Evolutionary conservation across 2,797 vertebrate species (phyloP).

Genomic region (Rhinella marina): DNA sequence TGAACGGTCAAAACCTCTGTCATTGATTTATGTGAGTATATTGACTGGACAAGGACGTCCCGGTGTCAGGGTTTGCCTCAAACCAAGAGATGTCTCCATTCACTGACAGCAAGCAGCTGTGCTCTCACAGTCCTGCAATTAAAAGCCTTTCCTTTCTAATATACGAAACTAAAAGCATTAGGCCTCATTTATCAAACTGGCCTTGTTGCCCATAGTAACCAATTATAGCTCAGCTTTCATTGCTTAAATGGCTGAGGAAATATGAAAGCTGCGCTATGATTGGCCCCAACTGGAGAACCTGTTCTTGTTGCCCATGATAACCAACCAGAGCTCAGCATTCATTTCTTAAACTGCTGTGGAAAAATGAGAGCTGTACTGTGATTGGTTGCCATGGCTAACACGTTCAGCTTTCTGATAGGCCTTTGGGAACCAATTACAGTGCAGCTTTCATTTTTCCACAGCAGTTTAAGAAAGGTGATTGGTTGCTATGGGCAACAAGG

Average conservation of each 20-base stretch:
- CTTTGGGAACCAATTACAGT: not conserved
- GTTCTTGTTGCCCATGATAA: no score
- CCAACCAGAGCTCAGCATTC: no score
- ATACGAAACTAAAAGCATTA: not conserved
- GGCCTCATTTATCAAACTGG: not conserved
- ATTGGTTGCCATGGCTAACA: not conserved
- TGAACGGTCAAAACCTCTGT: constrained; percentile 79
- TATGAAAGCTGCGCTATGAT: not conserved
- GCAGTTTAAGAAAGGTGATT: no score
- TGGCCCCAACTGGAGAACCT: not conserved
- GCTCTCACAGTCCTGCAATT: no score
- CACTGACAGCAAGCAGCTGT: no score
- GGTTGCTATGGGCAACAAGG: no score
- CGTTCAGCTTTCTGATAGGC: not conserved
- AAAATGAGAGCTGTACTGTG: not conserved
- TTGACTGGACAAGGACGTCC: not conserved
- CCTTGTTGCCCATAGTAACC: not conserved
- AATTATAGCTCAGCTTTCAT: not conserved
- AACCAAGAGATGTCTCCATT: no score
- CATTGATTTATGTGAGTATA: constrained; percentile 72
- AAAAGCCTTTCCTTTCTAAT: no score
- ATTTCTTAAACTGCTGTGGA: no score
- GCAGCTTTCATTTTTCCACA: no score
- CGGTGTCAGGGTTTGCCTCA: not conserved
- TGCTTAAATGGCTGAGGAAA: not conserved